These are phyloP conservation scores for Pampusana beccarii DNA, from an alignment of 2,113 vertebrate genomes.

Conservation along the genomic window DNA sequence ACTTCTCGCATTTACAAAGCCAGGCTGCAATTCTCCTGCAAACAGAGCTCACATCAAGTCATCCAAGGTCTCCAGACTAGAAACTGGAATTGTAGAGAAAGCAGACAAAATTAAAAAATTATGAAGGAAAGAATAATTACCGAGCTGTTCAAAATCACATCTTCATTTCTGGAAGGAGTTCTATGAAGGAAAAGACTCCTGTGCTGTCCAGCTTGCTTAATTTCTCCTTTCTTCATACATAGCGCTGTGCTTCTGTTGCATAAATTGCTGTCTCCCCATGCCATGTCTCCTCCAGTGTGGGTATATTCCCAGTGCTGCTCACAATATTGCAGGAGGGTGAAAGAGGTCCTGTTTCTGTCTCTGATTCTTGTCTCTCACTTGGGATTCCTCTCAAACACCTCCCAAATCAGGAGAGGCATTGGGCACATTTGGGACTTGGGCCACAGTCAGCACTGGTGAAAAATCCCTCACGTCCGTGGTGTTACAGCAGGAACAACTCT, in stretches of 20 bases:
- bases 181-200: background rate
- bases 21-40: background rate
- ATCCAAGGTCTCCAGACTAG: background rate
- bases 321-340: background rate
- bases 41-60: background rate
- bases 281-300: background rate
- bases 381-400: background rate
- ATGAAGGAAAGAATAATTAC: constrained; percentile 9
- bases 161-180: constrained; percentile 3
- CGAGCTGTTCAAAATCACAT: background rate
- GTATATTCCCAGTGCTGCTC: background rate
- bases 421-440: background rate
- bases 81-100: background rate
- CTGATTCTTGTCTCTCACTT: background rate
- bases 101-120: background rate
- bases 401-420: background rate
- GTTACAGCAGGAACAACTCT: background rate
- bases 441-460: background rate
- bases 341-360: background rate
- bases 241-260: background rate
- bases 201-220: background rate
- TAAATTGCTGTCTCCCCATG: background rate
- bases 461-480: background rate
- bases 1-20: background rate
- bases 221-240: background rate